Evolutionary conservation across 2,888 invertebrate genomes (phyloP).

Genomic region (Blera fallax): DNA sequence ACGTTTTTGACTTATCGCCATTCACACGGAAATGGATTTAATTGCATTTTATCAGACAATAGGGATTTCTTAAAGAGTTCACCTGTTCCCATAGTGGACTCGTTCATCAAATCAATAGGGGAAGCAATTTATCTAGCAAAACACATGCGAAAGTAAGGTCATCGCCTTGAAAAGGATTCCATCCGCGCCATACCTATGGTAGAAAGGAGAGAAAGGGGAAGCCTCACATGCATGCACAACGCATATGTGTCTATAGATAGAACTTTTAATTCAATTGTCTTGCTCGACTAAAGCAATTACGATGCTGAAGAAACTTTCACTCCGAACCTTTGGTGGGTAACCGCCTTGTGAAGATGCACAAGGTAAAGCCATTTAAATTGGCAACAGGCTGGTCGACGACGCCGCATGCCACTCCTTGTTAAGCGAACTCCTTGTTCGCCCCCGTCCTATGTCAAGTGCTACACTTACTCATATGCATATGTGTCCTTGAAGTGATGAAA

Average conservation of each 20-base stretch:
- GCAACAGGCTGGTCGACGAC: slow-evolving; percentile 33
- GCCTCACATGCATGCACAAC: background rate
- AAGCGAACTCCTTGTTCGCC: background rate
- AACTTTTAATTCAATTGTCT: slow-evolving; percentile 46
- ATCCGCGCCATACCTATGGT: background rate
- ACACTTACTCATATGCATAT: background rate
- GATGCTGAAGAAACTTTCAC: slow-evolving; percentile 44
- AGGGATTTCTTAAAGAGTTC: background rate
- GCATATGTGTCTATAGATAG: background rate
- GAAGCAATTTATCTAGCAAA: background rate
- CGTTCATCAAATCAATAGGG: background rate
- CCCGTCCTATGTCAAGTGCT: background rate
- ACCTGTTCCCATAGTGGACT: background rate
- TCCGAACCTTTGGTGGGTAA: background rate
- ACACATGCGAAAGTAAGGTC: slow-evolving; percentile 9
- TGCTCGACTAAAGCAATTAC: slow-evolving; percentile 44
- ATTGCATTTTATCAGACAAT: slow-evolving; percentile 60
- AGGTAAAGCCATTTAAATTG: slow-evolving; percentile 31
- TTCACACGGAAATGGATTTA: slow-evolving; percentile 52
- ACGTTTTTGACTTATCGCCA: slow-evolving; percentile 25
- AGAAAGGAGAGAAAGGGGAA: background rate
- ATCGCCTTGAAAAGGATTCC: slow-evolving; percentile 42
- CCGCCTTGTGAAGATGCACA: slow-evolving; percentile 20
- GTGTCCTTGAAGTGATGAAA: slow-evolving; percentile 31
- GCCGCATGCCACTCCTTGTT: background rate